Evolutionary conservation across 30 jellyfish, hydroid and myxozoan genomes (phyloP).

Genomic region (Pseudorhiza aurosa): DNA sequence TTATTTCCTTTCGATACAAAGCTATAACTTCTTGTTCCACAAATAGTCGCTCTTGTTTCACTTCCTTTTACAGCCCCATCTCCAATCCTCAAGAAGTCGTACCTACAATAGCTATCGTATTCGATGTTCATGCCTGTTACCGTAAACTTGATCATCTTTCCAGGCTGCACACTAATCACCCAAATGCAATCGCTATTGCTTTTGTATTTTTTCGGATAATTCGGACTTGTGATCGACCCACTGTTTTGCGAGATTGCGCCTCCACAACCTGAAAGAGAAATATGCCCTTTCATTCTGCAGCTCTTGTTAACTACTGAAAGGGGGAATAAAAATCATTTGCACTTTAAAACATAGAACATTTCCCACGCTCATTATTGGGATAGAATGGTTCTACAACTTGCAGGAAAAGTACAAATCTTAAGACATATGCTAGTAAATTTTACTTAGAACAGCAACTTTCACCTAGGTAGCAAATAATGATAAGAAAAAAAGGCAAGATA

Average conservation of each 20-base stretch:
- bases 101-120: conserved; percentile 29
- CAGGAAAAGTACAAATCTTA: too few relatives aligned
- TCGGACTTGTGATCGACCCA: conserved; percentile 65
- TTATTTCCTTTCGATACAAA: conserved; percentile 23
- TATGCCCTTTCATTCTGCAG: too few relatives aligned
- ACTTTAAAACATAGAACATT: too few relatives aligned
- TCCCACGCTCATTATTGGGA: too few relatives aligned
- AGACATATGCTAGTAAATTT: too few relatives aligned
- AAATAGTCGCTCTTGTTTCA: conserved; percentile 50
- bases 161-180: conserved; percentile 36
- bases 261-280: conserved; percentile 54
- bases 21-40: conserved; percentile 47
- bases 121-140: conserved; percentile 23
- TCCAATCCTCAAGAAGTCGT: conserved; percentile 44
- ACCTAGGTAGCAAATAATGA: too few relatives aligned
- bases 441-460: too few relatives aligned
- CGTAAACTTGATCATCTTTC: conserved; percentile 21
- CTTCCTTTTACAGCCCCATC: conserved; percentile 27
- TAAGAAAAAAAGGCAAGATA: too few relatives aligned
- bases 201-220: conserved; percentile 62
- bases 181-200: conserved; percentile 42
- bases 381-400: too few relatives aligned
- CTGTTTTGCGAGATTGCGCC: conserved; percentile 27
- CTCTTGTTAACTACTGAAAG: too few relatives aligned
- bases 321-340: too few relatives aligned